These are phyloP conservation scores for Pangasius sanitwongsei DNA, from an alignment of 2,797 vertebrate species.

Conservation along the genomic window DNA sequence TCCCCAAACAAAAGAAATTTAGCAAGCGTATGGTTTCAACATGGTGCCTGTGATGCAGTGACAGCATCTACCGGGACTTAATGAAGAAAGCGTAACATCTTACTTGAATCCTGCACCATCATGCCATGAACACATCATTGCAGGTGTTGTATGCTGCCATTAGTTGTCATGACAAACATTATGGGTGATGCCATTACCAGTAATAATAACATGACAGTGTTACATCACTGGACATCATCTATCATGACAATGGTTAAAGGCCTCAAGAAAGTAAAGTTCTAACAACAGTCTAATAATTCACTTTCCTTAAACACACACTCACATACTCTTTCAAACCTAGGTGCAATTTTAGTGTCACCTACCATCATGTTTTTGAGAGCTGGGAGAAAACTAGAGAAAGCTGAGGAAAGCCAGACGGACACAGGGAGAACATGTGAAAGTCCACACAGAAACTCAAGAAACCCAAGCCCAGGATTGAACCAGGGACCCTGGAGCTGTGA, in stretches of 20 bases:
- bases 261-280: not conserved
- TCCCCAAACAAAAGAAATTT: slow-evolving; percentile 25
- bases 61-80: not conserved
- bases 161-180: not conserved
- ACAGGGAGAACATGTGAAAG: not conserved
- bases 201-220: not conserved
- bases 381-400: not conserved
- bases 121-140: not conserved
- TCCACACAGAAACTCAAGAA: not conserved
- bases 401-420: not conserved
- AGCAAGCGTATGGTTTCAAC: not conserved
- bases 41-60: not conserved
- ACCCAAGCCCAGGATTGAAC: not conserved
- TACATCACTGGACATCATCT: not conserved
- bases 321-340: not conserved
- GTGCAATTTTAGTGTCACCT: not conserved
- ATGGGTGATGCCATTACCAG: not conserved
- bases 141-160: not conserved
- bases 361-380: not conserved
- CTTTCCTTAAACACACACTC: not conserved
- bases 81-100: not conserved
- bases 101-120: not conserved
- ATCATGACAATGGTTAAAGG: not conserved
- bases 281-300: not conserved
- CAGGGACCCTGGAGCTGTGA: not conserved